Percentiles rank a stretch among this genome's conserved stretches.
Conservation (phyloP, 2,797 vertebrate genomes). For the Hydrophis major region DNA sequence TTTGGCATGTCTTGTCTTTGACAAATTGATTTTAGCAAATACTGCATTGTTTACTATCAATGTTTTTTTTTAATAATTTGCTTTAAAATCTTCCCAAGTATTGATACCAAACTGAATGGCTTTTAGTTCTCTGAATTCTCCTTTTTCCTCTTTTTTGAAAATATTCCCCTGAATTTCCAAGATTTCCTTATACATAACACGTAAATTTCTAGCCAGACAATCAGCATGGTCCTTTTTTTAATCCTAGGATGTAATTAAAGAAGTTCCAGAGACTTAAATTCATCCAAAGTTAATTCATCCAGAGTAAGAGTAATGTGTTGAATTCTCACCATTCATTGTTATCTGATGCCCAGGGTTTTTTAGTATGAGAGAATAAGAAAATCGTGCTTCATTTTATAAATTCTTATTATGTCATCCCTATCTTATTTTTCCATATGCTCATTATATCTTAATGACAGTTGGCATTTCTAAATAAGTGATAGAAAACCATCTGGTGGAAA, state of each 20-base stretch:
- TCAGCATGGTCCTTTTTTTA: neutral
- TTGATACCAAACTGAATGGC: neutral
- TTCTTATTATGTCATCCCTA: neutral
- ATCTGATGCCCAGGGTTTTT: neutral
- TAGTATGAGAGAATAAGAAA: neutral
- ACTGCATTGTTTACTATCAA: neutral
- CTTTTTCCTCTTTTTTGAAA: neutral
- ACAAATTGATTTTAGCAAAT: neutral
- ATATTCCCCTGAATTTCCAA: neutral
- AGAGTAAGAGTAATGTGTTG: neutral
- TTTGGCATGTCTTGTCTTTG: neutral
- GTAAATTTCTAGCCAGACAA: neutral
- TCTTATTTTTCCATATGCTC: neutral
- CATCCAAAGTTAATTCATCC: neutral
- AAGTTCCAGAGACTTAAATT: neutral
- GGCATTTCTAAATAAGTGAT: neutral
- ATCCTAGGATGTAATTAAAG: neutral
- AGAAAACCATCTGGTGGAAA: neutral
- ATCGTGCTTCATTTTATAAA: neutral
- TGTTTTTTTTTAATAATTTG: neutral
- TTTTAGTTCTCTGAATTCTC: neutral
- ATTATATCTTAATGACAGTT: neutral
- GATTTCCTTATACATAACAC: neutral
- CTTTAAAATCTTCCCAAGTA: neutral
- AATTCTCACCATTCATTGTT: neutral